phyloP scores from a whole-genome alignment of 2,888 invertebrate genomes.

The Melolontha melolontha region DNA sequence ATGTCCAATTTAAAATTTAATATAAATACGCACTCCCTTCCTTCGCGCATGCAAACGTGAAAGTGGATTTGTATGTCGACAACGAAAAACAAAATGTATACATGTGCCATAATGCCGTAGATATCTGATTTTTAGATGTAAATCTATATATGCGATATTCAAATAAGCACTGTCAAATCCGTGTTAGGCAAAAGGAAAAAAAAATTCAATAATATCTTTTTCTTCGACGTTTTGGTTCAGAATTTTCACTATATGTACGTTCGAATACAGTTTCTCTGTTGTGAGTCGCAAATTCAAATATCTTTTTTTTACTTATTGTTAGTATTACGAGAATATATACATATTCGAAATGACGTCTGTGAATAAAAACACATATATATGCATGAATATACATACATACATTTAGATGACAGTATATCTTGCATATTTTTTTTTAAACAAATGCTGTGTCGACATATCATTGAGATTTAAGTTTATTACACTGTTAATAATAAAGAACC shows the following conservation, averaged over 20 bases:
- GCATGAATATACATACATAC: no score
- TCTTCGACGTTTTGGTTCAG: constrained; percentile 3
- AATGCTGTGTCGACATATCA: no score
- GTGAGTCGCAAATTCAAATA: no score
- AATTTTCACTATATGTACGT: not conserved
- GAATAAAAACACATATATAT: not conserved
- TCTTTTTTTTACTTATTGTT: not conserved
- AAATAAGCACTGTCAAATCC: constrained; percentile 16
- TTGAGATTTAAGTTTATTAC: no score
- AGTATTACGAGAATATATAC: not conserved
- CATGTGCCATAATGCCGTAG: constrained; percentile 2
- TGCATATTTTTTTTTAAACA: no score
- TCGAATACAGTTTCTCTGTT: no score
- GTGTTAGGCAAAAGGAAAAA: not conserved
- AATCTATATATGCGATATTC: constrained; percentile 18
- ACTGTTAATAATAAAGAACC: no score
- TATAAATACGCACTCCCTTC: no score
- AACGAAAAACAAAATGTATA: constrained; percentile 2
- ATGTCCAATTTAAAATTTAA: no score
- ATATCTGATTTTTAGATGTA: not conserved
- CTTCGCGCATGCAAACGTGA: not conserved
- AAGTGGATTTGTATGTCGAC: constrained; percentile 8
- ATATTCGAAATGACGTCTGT: not conserved
- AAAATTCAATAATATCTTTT: not conserved
- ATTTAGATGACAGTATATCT: no score